Evolutionary conservation across 1,140 invertebrate genomes (phyloP).

Genomic region (Sycophaga agraensis): DNA sequence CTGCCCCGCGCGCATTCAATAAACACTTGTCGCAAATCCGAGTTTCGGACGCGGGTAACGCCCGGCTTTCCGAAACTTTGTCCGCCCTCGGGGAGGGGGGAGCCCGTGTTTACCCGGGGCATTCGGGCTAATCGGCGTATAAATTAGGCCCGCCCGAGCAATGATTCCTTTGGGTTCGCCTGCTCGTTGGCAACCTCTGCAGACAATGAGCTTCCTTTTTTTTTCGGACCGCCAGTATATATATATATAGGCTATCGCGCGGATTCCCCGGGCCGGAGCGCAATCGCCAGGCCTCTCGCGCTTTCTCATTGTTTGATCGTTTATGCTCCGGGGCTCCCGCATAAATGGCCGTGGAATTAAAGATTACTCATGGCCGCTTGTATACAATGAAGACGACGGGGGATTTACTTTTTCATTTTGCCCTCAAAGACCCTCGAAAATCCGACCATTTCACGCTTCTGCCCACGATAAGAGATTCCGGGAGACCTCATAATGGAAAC

Average conservation of each 20-base stretch:
- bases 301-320: conserved; percentile 15
- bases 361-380: conserved; percentile 12
- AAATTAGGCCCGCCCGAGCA: too few relatives aligned
- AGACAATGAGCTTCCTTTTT: conserved; percentile 19
- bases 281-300: neutral
- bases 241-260: too few relatives aligned
- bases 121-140: too few relatives aligned
- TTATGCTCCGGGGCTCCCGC: conserved; percentile 15
- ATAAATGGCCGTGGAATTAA: conserved; percentile 7
- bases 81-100: too few relatives aligned
- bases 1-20: too few relatives aligned
- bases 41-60: too few relatives aligned
- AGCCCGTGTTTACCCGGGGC: too few relatives aligned
- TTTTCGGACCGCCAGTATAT: neutral
- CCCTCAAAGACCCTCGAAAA: conserved; percentile 27
- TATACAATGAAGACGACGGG: conserved; percentile 4
- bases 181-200: too few relatives aligned
- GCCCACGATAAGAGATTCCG: conserved; percentile 15
- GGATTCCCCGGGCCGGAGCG: neutral
- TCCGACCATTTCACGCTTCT: conserved; percentile 26
- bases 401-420: conserved; percentile 22
- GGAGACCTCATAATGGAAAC: conserved; percentile 10
- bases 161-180: too few relatives aligned
- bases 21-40: too few relatives aligned
- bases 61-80: too few relatives aligned